Percentiles rank a stretch among this genome's conserved stretches.
phyloP scores from a whole-genome alignment of 92 coral and sea anemone species.

The Ricordea florida region DNA sequence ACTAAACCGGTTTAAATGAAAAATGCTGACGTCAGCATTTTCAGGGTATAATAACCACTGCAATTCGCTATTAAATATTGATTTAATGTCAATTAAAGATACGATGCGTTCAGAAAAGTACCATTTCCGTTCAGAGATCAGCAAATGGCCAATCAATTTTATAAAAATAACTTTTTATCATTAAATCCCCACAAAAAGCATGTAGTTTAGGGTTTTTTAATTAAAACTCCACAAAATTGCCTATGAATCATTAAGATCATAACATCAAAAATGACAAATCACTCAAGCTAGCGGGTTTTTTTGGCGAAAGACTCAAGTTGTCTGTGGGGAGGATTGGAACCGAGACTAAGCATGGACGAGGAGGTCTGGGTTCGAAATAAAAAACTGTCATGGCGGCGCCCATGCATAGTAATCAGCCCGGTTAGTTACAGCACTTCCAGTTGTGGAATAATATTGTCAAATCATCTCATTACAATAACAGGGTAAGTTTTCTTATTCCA shows the following conservation, averaged over 20 bases:
- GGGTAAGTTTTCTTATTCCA: background rate
- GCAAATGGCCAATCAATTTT: no score
- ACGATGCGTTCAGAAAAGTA: background rate
- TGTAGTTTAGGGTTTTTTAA: no score
- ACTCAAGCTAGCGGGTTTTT: background rate
- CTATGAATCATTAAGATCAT: background rate
- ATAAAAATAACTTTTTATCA: background rate
- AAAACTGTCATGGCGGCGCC: conserved; percentile 31
- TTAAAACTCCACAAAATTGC: background rate
- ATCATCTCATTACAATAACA: background rate
- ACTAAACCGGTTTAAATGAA: conserved; percentile 7
- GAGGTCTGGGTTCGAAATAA: background rate
- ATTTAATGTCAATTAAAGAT: background rate
- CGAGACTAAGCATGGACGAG: background rate
- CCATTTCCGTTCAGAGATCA: background rate
- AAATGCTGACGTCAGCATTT: conserved; percentile 43
- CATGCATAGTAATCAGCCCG: no score
- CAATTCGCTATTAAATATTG: background rate
- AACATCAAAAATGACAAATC: background rate
- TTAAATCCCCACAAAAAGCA: no score
- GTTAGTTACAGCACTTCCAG: conserved; percentile 5
- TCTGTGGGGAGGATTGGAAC: background rate
- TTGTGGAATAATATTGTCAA: conserved; percentile 2
- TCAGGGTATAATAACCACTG: background rate
- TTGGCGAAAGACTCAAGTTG: background rate